Conservation (phyloP, 2,888 invertebrate genomes). For the Osedax frankpressi region DNA sequence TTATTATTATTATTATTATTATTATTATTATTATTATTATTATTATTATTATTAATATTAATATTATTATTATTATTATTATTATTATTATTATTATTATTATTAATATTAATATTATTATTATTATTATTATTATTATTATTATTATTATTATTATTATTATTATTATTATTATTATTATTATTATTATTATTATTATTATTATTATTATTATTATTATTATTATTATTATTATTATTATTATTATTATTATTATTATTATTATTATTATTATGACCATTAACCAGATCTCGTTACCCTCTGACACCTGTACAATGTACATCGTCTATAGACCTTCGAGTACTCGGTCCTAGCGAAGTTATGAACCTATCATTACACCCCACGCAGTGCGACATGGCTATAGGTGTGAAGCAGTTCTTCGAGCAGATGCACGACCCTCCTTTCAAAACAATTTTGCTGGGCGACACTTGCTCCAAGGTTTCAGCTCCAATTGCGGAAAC, state of each 20-base stretch:
- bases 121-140: background rate
- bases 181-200: background rate
- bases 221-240: slow-evolving; percentile 6
- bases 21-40: slow-evolving; percentile 14
- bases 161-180: background rate
- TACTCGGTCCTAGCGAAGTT: no score
- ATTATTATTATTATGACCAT: slow-evolving; percentile 14
- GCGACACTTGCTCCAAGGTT: slow-evolving; percentile 87
- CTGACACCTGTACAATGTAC: background rate
- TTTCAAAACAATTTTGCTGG: slow-evolving; percentile 81
- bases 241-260: background rate
- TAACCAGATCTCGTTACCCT: slow-evolving; percentile 13
- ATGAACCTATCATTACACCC: no score
- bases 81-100: background rate
- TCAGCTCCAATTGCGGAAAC: slow-evolving; percentile 94
- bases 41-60: background rate
- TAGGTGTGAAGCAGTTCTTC: slow-evolving; percentile 42
- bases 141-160: background rate
- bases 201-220: background rate
- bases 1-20: slow-evolving; percentile 14
- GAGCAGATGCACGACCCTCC: slow-evolving; percentile 41
- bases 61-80: slow-evolving; percentile 5
- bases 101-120: background rate
- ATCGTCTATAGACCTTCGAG: slow-evolving; percentile 11
- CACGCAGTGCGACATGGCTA: slow-evolving; percentile 43